Conservation (phyloP, 2,797 vertebrate species). For the Channallabes apus region DNA sequence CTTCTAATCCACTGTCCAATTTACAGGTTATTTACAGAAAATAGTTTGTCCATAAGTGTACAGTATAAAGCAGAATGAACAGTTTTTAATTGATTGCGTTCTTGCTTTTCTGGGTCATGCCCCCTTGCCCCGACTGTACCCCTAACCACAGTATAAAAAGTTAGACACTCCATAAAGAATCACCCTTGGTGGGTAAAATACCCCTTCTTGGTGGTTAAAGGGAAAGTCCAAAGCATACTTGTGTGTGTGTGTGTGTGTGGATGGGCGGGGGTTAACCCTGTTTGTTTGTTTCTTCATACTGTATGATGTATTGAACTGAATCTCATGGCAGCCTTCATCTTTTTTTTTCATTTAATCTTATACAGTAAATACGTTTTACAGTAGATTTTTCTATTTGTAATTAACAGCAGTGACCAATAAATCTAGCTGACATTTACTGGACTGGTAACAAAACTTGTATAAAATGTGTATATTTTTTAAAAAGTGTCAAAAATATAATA, state of each 20-base stretch:
- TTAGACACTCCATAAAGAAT: not conserved
- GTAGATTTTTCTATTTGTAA: not conserved
- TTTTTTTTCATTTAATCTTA: not conserved
- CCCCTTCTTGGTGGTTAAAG: conserved; percentile 17
- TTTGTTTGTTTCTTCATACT: no score
- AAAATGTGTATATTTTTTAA: not conserved
- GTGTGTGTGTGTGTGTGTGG: not conserved
- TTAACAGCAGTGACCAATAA: not conserved
- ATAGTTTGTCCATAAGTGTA: not conserved
- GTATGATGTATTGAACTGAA: no score
- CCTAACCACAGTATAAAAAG: not conserved
- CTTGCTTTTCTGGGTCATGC: not conserved
- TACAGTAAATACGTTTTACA: not conserved
- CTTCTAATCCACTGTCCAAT: not conserved
- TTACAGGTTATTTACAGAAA: not conserved
- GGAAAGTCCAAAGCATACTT: conserved; percentile 25
- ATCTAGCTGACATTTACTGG: not conserved
- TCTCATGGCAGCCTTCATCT: not conserved
- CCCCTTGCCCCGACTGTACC: not conserved
- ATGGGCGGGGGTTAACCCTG: no score
- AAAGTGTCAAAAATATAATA: not conserved
- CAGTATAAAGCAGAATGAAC: not conserved
- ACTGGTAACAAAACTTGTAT: not conserved
- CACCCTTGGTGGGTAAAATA: conserved; percentile 1
- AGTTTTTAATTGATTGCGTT: not conserved